phyloP scores from a whole-genome alignment of 2,888 invertebrate species.

The Cecidostiba fungosa region DNA sequence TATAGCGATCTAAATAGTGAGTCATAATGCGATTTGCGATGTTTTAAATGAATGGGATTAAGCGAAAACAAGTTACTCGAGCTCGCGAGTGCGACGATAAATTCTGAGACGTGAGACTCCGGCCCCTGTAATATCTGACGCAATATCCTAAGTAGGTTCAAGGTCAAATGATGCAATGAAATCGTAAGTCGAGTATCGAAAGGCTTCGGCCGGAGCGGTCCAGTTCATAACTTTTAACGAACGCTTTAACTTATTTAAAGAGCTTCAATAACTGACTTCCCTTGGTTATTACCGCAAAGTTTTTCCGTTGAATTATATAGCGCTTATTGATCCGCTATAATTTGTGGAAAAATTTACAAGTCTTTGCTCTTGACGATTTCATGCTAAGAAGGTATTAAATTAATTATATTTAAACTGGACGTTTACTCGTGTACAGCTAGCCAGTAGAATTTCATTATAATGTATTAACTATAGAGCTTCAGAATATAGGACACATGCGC shows the following conservation, averaged over 20 bases:
- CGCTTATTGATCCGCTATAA: too few relatives aligned
- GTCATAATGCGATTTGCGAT: background rate
- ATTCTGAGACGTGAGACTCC: background rate
- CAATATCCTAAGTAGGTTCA: conserved; percentile 4
- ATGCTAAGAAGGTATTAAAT: too few relatives aligned
- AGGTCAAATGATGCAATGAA: background rate
- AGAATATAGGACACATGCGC: too few relatives aligned
- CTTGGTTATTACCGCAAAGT: too few relatives aligned
- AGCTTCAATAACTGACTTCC: background rate
- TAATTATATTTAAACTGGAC: too few relatives aligned
- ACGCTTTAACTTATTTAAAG: background rate
- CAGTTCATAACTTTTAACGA: background rate
- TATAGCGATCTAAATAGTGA: background rate
- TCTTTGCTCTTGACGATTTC: too few relatives aligned
- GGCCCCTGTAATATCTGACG: background rate
- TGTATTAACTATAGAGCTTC: too few relatives aligned
- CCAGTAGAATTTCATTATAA: too few relatives aligned
- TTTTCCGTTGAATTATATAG: too few relatives aligned
- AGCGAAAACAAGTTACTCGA: background rate
- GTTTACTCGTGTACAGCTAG: too few relatives aligned
- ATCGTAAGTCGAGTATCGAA: background rate
- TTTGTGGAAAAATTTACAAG: too few relatives aligned
- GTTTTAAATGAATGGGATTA: conserved; percentile 3
- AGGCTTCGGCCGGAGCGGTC: background rate
- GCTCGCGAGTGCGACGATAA: background rate